phyloP scores from a whole-genome alignment of 2,888 invertebrate species.

The Cataglyphis cursor region DNA sequence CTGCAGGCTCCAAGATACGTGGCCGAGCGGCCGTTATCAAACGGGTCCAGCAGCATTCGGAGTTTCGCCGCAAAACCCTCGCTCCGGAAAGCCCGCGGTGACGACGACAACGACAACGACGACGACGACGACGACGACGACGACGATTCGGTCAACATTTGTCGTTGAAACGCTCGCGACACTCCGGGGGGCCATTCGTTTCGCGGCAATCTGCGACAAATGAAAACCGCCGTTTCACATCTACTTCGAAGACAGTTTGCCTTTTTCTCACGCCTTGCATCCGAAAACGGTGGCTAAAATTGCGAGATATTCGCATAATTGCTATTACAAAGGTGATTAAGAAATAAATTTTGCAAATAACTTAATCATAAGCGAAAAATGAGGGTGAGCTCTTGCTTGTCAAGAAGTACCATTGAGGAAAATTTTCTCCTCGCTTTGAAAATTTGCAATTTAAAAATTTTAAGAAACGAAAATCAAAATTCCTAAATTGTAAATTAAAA shows the following conservation, averaged over 20 bases:
- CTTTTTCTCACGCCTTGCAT: too few relatives aligned
- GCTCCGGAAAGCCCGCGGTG: constrained; percentile 66
- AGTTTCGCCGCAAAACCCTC: constrained; percentile 83
- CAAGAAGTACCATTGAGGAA: too few relatives aligned
- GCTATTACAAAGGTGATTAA: neutral
- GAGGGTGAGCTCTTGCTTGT: neutral
- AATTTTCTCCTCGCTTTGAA: neutral
- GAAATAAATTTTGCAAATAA: neutral
- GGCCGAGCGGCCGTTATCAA: constrained; percentile 84
- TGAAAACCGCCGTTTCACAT: neutral
- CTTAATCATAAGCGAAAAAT: constrained; percentile 10
- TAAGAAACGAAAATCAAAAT: neutral
- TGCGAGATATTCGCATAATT: neutral
- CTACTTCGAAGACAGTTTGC: neutral
- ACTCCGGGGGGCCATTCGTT: constrained; percentile 55
- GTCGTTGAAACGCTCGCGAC: constrained; percentile 62
- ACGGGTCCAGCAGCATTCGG: constrained; percentile 85
- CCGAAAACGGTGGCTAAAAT: constrained; percentile 23
- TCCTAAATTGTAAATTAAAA: neutral
- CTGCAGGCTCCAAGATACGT: constrained; percentile 86
- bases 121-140: neutral
- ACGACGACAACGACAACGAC: too few relatives aligned
- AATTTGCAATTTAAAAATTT: neutral
- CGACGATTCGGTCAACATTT: constrained; percentile 41
- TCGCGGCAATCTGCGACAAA: constrained; percentile 51